Base-by-base conservation (phyloP, 2,888 invertebrate species). In the Apamea crenata region DNA sequence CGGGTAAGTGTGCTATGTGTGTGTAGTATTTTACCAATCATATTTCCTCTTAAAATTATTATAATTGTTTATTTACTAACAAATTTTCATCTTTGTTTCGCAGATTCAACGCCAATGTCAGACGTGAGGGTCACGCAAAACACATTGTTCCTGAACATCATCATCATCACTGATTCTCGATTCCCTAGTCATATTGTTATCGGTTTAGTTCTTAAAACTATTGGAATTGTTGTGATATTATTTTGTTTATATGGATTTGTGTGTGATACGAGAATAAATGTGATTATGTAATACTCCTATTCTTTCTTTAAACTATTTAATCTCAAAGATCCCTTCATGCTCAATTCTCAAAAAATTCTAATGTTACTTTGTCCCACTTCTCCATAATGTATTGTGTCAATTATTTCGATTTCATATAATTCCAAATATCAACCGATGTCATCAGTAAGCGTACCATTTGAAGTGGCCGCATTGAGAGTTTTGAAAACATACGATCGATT, bases 111-210 rank as follows among this genome's bases (percentile, higher is more conserved):
- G 96, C 96, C 56, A 92, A 94, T 71, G 95, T 96, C 50, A 95
- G 95, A 84, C 93, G 93, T 90, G 91, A 91, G 87, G 82, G 85
- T 56, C 81, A 82, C 85, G 94, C 94, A 32, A 93, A 95, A 86
- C 95, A 96, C 87, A 88, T 93, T 77, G 91, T 93, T 29, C 95
- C 95, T 40, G 90, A 94, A 53, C 91, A 95, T 73, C 91, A 94
- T 21, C 8, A 53, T 75, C 73, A 85, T 59, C 68, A 50, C 32
- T 85, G 16, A 82, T 53, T 66, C 25, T 7, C 29, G 8, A n/a
- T 32, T 40, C 3, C 50, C 10, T 63, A 83, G 29, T 67, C 10
- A 63, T 53, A n/a, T 72, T 66, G n/a, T 78, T 65, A 16, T 59
- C 36, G 8, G 50, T n/a, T 21, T 73, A 74, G 68, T 80, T 76